These are phyloP conservation scores for Drosophila sp. DNA, from an alignment of 1,140 invertebrate genomes.

Conservation along the genomic window DNA sequence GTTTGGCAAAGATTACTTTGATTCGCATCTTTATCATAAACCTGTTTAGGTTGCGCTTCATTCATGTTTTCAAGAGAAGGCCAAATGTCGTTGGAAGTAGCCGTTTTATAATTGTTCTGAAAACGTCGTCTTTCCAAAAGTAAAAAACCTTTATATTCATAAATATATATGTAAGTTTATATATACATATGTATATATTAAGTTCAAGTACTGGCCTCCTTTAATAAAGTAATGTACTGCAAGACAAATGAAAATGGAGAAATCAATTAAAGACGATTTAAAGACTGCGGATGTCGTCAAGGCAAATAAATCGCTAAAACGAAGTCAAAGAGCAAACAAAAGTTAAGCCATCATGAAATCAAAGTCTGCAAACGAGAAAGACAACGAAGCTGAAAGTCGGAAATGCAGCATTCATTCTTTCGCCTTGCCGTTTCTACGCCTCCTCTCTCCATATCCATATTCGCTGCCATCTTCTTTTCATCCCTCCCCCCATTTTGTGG, in stretches of 20 bases:
- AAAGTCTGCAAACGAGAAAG: conserved; percentile 11
- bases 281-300: not conserved
- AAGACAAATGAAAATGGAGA: conserved; percentile 17
- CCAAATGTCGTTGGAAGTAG: not conserved
- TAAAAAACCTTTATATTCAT: too few relatives aligned
- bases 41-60: not conserved
- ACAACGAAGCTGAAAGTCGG: not conserved
- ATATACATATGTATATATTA: too few relatives aligned
- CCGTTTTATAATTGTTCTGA: not conserved
- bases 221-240: too few relatives aligned
- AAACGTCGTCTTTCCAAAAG: too few relatives aligned
- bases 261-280: conserved; percentile 20
- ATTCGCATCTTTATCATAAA: not conserved
- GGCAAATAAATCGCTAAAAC: conserved; percentile 4
- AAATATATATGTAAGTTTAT: too few relatives aligned
- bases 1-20: not conserved
- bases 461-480: too few relatives aligned
- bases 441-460: not conserved
- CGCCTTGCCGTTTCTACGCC: not conserved
- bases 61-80: not conserved
- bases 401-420: conserved; percentile 7
- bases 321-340: conserved; percentile 8
- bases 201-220: too few relatives aligned
- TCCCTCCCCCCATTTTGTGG: too few relatives aligned
- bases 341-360: conserved; percentile 2